phyloP scores from a whole-genome alignment of 2,888 invertebrate species.

The Leucophenga montana region DNA sequence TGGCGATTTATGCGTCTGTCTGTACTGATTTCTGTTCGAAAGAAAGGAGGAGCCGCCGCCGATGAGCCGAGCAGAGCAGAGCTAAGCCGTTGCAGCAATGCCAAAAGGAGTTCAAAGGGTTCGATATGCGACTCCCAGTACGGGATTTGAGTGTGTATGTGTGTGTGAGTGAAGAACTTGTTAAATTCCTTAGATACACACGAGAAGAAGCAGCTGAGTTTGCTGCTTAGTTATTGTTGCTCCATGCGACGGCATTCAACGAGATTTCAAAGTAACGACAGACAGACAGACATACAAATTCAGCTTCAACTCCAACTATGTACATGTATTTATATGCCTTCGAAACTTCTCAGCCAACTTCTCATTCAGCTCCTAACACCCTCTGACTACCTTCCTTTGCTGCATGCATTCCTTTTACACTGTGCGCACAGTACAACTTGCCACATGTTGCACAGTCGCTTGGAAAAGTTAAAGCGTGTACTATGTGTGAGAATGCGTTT shows the following conservation, averaged over 20 bases:
- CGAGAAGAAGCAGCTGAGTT: not conserved
- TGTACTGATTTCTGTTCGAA: not conserved
- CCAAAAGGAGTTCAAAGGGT: constrained; percentile 14
- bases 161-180: constrained; percentile 3
- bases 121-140: not conserved
- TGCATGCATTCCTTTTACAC: not conserved
- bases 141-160: not conserved
- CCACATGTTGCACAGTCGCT: constrained; percentile 9
- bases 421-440: not conserved
- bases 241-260: too few relatives aligned
- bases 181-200: constrained; percentile 21
- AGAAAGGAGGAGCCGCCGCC: not conserved
- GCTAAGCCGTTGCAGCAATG: too few relatives aligned
- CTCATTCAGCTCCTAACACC: not conserved
- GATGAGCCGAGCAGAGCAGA: not conserved
- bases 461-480: not conserved
- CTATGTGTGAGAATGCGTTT: constrained; percentile 9
- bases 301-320: too few relatives aligned
- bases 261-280: too few relatives aligned
- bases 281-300: too few relatives aligned
- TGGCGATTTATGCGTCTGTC: constrained; percentile 11
- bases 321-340: too few relatives aligned
- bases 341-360: too few relatives aligned
- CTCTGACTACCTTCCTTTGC: not conserved
- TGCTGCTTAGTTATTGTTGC: not conserved